phyloP scores from a whole-genome alignment of 2,797 vertebrate genomes.

The Aulostomus chinensis region DNA sequence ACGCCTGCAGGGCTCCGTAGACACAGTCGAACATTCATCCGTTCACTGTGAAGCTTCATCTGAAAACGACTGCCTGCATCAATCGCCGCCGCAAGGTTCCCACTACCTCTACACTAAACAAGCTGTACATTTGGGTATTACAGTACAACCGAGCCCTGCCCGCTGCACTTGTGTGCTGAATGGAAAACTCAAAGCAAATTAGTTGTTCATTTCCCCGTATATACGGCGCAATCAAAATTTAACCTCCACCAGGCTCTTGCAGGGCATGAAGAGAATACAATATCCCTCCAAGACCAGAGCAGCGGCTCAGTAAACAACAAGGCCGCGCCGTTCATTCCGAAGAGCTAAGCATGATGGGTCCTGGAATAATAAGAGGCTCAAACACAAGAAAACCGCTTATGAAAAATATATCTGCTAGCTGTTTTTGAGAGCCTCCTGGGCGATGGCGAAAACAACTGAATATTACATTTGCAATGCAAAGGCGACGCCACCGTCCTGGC shows the following conservation, averaged over 20 bases:
- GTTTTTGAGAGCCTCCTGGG: slow-evolving; percentile 61
- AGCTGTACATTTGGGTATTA: slow-evolving; percentile 43
- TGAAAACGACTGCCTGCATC: slow-evolving; percentile 5
- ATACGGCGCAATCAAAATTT: slow-evolving; percentile 54
- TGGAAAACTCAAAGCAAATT: slow-evolving; percentile 51
- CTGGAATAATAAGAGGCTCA: slow-evolving; percentile 64
- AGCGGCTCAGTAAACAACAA: slow-evolving; percentile 58
- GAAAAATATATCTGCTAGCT: slow-evolving; percentile 65
- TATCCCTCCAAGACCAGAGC: slow-evolving; percentile 37
- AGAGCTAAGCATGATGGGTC: slow-evolving; percentile 59
- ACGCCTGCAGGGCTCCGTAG: too few relatives aligned
- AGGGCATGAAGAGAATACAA: slow-evolving; percentile 54
- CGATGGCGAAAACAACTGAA: slow-evolving; percentile 22
- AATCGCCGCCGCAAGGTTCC: slow-evolving; percentile 8
- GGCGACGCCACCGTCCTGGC: slow-evolving; percentile 35
- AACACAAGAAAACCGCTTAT: slow-evolving; percentile 65
- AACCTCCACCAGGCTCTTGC: slow-evolving; percentile 48
- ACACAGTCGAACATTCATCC: too few relatives aligned
- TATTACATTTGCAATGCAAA: slow-evolving; percentile 83
- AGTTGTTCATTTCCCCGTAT: slow-evolving; percentile 49
- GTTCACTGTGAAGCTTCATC: too few relatives aligned
- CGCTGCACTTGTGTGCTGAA: slow-evolving; percentile 40
- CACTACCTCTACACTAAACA: slow-evolving; percentile 13
- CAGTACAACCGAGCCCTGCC: slow-evolving; percentile 25
- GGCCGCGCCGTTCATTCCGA: slow-evolving; percentile 42